Evolutionary conservation across 2,888 invertebrate genomes (phyloP).

Genomic region (Antitype chi): DNA sequence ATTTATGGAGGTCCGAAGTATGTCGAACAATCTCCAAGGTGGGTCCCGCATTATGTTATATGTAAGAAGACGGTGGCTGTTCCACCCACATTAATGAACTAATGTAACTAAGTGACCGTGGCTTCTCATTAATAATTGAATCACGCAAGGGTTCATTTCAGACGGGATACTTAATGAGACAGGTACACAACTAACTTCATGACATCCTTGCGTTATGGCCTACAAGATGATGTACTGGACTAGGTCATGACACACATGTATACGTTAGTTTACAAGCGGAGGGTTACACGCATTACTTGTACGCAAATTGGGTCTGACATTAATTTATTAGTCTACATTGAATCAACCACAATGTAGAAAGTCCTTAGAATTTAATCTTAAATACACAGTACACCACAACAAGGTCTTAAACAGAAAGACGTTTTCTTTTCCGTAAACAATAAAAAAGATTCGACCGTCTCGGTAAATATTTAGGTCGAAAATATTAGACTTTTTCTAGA

Average conservation of each 20-base stretch:
- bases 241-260: conserved; percentile 29
- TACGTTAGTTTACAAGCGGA: conserved; percentile 22
- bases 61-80: conserved; percentile 55
- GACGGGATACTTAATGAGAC: conserved; percentile 70
- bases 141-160: conserved; percentile 73
- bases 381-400: neutral
- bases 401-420: neutral
- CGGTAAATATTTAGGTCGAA: conserved; percentile 51
- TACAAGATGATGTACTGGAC: conserved; percentile 57
- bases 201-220: conserved; percentile 62
- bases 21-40: conserved; percentile 55
- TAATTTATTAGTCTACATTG: conserved; percentile 36
- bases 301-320: conserved; percentile 30
- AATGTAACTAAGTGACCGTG: conserved; percentile 76
- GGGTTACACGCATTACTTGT: conserved; percentile 31
- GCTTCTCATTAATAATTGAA: conserved; percentile 75
- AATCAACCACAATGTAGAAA: neutral
- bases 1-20: conserved; percentile 55
- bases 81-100: conserved; percentile 70
- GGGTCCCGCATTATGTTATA: conserved; percentile 56
- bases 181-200: conserved; percentile 70
- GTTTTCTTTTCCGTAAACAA: conserved; percentile 14
- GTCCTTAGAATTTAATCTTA: conserved; percentile 1
- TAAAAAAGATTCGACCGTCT: conserved; percentile 19
- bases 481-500: conserved; percentile 45